Evolutionary conservation across 2,888 invertebrate species (phyloP).

Genomic region (Amphipoea lucens): DNA sequence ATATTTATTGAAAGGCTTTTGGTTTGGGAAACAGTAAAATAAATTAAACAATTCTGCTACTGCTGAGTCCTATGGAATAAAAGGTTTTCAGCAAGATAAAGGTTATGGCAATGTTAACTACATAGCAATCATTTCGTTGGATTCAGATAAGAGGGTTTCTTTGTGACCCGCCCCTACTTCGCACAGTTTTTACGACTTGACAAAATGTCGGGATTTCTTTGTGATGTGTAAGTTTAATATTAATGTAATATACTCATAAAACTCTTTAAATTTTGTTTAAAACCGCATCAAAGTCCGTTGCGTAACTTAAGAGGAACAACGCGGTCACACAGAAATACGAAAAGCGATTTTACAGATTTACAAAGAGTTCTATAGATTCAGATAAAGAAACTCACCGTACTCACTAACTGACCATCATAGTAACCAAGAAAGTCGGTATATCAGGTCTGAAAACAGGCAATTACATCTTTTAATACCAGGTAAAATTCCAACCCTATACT

Average conservation of each 20-base stretch:
- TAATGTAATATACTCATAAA: not conserved
- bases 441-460: not conserved
- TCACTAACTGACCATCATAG: not conserved
- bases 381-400: not conserved
- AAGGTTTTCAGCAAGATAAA: not conserved
- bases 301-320: not conserved
- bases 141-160: not conserved
- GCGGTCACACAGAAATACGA: not conserved
- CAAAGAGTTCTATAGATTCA: not conserved
- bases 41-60: not conserved
- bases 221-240: not conserved
- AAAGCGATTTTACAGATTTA: not conserved
- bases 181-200: not conserved
- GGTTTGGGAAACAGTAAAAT: not conserved
- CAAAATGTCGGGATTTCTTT: not conserved
- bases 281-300: not conserved
- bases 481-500: conserved; percentile 3
- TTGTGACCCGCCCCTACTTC: not conserved
- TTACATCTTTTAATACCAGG: not conserved
- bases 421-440: not conserved
- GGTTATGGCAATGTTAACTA: not conserved
- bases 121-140: not conserved
- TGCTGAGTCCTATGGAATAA: not conserved
- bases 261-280: not conserved
- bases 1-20: not conserved